A percentile compares a stretch with the other conserved stretches of the same genome.
phyloP scores from a whole-genome alignment of 2,888 invertebrate species.

The Alentia gelatinosa region DNA sequence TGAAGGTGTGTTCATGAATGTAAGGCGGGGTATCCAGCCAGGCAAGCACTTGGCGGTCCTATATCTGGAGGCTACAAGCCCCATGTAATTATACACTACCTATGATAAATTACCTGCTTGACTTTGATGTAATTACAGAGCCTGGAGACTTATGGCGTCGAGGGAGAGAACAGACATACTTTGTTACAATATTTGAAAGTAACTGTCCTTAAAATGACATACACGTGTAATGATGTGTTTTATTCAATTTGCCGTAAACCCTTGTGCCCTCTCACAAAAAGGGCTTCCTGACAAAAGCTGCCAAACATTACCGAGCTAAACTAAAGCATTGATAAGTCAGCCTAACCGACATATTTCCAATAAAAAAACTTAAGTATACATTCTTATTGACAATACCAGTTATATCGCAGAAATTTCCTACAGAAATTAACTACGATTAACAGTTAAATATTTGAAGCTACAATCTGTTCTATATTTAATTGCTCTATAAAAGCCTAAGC shows the following conservation, averaged over 20 bases:
- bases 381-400: too few relatives aligned
- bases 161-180: not conserved
- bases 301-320: too few relatives aligned
- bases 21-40: not conserved
- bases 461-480: too few relatives aligned
- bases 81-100: not conserved
- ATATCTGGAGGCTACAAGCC: not conserved
- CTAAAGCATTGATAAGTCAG: too few relatives aligned
- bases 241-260: not conserved
- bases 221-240: not conserved
- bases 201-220: not conserved
- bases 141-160: not conserved
- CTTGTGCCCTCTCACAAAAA: too few relatives aligned
- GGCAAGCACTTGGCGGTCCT: not conserved
- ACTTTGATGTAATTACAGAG: not conserved
- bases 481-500: too few relatives aligned
- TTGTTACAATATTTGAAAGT: not conserved
- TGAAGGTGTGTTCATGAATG: not conserved
- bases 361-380: too few relatives aligned
- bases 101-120: constrained; percentile 1
- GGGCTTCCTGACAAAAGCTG: too few relatives aligned
- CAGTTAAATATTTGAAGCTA: too few relatives aligned
- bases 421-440: too few relatives aligned
- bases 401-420: too few relatives aligned
- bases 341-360: too few relatives aligned